Percentiles rank a stretch among this genome's conserved stretches.
phyloP scores from a whole-genome alignment of 2,888 invertebrate species.

The Trichopoda pennipes region DNA sequence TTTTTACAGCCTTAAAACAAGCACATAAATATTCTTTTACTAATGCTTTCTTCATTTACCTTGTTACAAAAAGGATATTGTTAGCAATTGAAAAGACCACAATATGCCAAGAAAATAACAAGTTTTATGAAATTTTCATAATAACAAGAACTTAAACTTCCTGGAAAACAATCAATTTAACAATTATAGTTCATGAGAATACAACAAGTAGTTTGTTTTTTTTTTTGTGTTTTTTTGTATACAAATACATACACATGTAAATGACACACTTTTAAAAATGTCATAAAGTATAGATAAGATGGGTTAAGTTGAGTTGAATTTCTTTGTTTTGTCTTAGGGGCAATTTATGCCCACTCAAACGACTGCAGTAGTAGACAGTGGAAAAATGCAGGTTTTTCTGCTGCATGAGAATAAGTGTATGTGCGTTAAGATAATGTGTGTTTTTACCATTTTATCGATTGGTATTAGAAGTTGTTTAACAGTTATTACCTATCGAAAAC shows the following conservation, averaged over 20 bases:
- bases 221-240: too few relatives aligned
- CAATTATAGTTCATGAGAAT: slow-evolving; percentile 69
- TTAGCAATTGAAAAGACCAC: slow-evolving; percentile 76
- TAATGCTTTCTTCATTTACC: slow-evolving; percentile 10
- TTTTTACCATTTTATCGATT: slow-evolving; percentile 29
- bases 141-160: slow-evolving; percentile 70
- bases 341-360: background rate
- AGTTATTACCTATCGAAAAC: slow-evolving; percentile 67
- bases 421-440: background rate
- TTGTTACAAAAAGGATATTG: slow-evolving; percentile 72
- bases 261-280: slow-evolving; percentile 58
- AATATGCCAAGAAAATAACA: slow-evolving; percentile 76
- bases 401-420: background rate
- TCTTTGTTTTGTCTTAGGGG: slow-evolving; percentile 15
- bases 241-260: slow-evolving; percentile 11
- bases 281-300: slow-evolving; percentile 38
- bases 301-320: slow-evolving; percentile 36
- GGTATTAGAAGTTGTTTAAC: slow-evolving; percentile 59
- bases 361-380: background rate
- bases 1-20: background rate
- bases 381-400: background rate
- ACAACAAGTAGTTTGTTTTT: slow-evolving; percentile 34
- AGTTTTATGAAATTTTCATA: slow-evolving; percentile 71
- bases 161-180: slow-evolving; percentile 72
- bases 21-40: background rate